Percentiles rank a stretch among this genome's conserved stretches.
Conservation (phyloP, 2,888 invertebrate genomes). For the Amphipyra berbera region DNA sequence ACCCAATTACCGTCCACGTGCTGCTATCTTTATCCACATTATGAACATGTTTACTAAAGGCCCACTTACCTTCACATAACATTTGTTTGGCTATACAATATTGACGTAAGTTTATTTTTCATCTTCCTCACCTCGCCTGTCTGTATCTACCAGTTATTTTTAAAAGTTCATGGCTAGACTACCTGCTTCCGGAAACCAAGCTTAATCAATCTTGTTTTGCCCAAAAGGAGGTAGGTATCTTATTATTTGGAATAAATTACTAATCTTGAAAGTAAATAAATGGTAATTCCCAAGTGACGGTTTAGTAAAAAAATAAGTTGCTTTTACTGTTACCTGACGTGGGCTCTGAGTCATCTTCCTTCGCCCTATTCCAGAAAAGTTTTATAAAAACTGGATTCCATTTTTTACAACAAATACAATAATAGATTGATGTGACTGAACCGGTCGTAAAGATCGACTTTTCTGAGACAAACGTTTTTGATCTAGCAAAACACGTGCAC, state of each 20-base stretch:
- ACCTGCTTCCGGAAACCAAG: constrained; percentile 35
- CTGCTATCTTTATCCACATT: constrained; percentile 3
- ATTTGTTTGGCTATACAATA: constrained; percentile 41
- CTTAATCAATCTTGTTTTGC: constrained; percentile 5
- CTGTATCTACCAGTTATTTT: constrained; percentile 38
- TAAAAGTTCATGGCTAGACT: constrained; percentile 54
- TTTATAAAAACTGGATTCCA: constrained; percentile 6
- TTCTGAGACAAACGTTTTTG: constrained; percentile 4
- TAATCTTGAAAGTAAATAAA: neutral
- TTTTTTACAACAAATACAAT: constrained; percentile 16
- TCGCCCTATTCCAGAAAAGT: neutral
- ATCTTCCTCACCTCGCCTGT: constrained; percentile 32
- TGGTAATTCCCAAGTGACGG: neutral
- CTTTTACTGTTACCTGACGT: neutral
- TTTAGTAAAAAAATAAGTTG: neutral
- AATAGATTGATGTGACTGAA: constrained; percentile 10
- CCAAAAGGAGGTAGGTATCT: neutral
- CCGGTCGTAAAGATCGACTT: constrained; percentile 29
- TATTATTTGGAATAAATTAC: neutral
- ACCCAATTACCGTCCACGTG: neutral
- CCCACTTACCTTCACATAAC: constrained; percentile 28
- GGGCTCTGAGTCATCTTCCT: constrained; percentile 1
- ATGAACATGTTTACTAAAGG: constrained; percentile 4
- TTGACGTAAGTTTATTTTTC: constrained; percentile 40
- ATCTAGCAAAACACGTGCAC: constrained; percentile 4